Evolutionary conservation across 2,888 invertebrate genomes (phyloP).

Genomic region (Deilephila elpenor): DNA sequence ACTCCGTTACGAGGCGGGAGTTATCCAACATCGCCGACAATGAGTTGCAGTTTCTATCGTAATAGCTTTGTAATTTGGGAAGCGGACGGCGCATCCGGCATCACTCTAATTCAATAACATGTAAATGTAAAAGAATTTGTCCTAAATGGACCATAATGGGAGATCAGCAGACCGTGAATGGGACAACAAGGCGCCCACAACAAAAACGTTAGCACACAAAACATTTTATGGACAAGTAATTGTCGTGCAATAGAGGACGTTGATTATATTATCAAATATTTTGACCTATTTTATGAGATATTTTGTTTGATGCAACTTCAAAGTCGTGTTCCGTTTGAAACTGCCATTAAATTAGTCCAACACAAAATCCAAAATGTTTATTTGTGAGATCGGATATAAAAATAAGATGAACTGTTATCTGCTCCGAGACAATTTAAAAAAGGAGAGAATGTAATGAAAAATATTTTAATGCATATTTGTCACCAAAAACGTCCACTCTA

Average conservation of each 20-base stretch:
- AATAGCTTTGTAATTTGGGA: constrained; percentile 65
- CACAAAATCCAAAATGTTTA: too few species aligned
- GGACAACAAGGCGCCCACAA: constrained; percentile 32
- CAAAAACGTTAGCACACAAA: neutral
- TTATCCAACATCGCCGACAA: constrained; percentile 47
- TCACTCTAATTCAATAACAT: constrained; percentile 64
- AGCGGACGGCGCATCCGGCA: constrained; percentile 62
- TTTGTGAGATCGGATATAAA: too few species aligned
- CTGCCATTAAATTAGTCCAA: neutral
- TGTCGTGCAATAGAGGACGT: neutral
- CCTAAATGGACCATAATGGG: constrained; percentile 67
- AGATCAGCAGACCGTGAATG: constrained; percentile 61
- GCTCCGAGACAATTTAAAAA: too few species aligned
- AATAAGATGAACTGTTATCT: too few species aligned
- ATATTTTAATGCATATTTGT: too few species aligned
- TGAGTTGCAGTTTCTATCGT: constrained; percentile 59
- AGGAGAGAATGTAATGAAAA: too few species aligned
- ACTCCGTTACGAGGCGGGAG: neutral
- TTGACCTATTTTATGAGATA: neutral
- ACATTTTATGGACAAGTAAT: constrained; percentile 16
- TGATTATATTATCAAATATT: constrained; percentile 14
- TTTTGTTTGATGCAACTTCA: neutral
- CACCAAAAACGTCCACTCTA: too few species aligned
- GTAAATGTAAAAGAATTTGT: constrained; percentile 60
- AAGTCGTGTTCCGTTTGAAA: neutral